Evolutionary conservation across 1,140 invertebrate species (phyloP), one percentile per base, ranked within the genome.

Genomic region (Panagrolaimus sp.): DNA sequence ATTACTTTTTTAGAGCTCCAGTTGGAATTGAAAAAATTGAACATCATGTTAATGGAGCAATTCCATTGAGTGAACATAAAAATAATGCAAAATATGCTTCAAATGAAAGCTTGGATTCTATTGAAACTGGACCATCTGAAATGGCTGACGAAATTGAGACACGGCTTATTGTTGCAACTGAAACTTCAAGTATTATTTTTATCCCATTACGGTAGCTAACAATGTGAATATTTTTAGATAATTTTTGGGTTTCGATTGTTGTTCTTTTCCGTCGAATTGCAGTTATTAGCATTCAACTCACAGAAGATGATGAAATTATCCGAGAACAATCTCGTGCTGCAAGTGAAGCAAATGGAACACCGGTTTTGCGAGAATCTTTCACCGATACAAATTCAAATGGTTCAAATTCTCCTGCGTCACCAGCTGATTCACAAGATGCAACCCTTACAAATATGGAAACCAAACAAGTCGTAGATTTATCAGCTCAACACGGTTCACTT

Each of bases 121-220:
- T 82, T 26, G 68, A 75, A 48, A 80, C 81, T 9, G 82, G 85
- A 28, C 77, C 84, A 26, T 81, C 85, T 15, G 86, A 88, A 75
- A 79, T 81, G 21, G 85, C 88, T 73, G 83, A 87, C n/a, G 88
- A 89, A 67, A 85, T 85, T 43, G 88, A 90, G 78, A 89, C 89
- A 87, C 88, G 88, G 77, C 78, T 90, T 28, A 88, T 90, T 72
- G 88, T 87, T 4, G 85, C 85, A 45, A 83, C 85, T 44, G 86
- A 87, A 83, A 86, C 88, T 63, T 86, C 85, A 52, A 86, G 87
- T 87, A 21, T 43, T 21, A 65, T 71, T 62, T 32, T 24, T 8
- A 21, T 21, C 1, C 10, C 15, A 21, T 52, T 17, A 52, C 52
- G 28, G 52, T 74, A 48, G 8, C 45, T 63, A 46, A 14, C 0